A percentile compares a stretch with the other conserved stretches of the same genome.
Conservation (phyloP, 2,113 vertebrate genomes). For the Pituophis catenifer region DNA sequence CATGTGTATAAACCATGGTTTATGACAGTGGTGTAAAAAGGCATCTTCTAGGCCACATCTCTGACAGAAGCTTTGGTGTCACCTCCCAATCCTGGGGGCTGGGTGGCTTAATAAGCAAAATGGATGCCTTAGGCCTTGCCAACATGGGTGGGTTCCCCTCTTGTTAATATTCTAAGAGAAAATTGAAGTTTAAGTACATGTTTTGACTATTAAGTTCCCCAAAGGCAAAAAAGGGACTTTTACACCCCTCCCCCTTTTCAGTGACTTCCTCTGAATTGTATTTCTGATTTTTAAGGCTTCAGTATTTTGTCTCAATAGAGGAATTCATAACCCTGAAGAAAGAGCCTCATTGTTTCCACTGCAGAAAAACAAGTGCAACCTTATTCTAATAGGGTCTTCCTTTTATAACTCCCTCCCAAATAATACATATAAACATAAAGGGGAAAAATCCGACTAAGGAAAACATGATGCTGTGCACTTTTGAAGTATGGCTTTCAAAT, state of each 20-base stretch:
- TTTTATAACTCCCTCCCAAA: neutral
- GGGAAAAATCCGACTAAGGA: neutral
- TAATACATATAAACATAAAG: neutral
- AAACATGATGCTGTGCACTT: neutral
- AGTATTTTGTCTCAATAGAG: neutral
- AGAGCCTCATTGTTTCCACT: neutral
- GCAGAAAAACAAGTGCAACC: neutral
- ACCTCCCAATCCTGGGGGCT: neutral
- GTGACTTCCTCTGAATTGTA: neutral
- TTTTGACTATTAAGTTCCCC: neutral
- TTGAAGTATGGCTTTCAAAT: neutral
- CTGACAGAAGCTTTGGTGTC: neutral
- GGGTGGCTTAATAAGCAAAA: neutral
- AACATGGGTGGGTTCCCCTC: neutral
- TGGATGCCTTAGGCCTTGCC: neutral
- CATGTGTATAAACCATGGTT: neutral
- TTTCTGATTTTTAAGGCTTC: neutral
- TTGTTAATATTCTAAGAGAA: neutral
- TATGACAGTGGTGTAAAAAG: neutral
- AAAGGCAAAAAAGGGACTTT: neutral
- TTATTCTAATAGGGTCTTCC: neutral
- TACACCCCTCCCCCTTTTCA: neutral
- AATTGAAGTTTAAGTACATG: neutral
- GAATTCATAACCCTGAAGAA: neutral
- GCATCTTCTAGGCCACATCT: neutral